Base-by-base conservation (phyloP, 2,888 invertebrate genomes). In the Acronicta alni region DNA sequence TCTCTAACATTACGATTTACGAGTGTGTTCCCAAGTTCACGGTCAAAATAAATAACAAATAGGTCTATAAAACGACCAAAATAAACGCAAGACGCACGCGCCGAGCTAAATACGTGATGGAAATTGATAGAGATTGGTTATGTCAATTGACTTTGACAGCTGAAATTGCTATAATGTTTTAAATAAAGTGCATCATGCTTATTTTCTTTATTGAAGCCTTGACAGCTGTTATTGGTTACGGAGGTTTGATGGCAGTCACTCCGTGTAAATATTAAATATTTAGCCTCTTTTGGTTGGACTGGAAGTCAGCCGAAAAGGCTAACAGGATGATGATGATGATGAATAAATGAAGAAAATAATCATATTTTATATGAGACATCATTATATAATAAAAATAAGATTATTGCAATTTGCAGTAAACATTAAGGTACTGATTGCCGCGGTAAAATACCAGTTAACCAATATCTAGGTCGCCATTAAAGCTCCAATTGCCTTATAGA, bases 1-100 rank as follows among this genome's bases (percentile, higher is more conserved):
- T 58, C 51, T 46, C 44, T 55, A 68, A 68, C 46, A 63, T 58
- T 63, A 58, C 10, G 48, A 57, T 75, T 75, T 69, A 70, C 72
- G 70, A 76, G 62, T 69, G 47, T 75, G 70, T 63, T 57, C 55
- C 57, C 79, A 84, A 84, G 84, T 80, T 80, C 82, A 83, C 47
- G 82, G 82, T 63, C 72, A 67, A 57, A 68, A 71, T 57, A 65
- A 72, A 58, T 66, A 69, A 69, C 62, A 67, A 81, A 72, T 64
- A 53, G 49, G 59, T 59, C 75, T 73, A 68, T 63, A 49, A 58
- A 42, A 41, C 41, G 45, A 57, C 47, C 39, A 38, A 74, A 68
- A 74, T 68, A 74, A 64, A 62, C 51, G 32, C 63, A 20, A 45
- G 62, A 44, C 75, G 75, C 80, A 83, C 80, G 82, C 77, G 80